phyloP scores from a whole-genome alignment of 2,888 invertebrate species.

The Aricia artaxerxes region DNA sequence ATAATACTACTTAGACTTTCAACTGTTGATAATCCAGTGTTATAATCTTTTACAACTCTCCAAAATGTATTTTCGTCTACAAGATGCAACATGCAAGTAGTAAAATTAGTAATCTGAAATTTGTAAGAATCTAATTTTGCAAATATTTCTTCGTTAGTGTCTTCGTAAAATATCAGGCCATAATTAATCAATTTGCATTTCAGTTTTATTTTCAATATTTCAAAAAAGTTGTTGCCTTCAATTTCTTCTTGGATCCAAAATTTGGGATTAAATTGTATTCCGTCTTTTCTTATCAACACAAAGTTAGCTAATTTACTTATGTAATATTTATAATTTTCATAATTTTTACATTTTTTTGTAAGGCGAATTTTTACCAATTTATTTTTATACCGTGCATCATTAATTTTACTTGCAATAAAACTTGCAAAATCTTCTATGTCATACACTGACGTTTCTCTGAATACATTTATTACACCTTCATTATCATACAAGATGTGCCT shows the following conservation, averaged over 20 bases:
- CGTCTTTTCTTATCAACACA: conserved; percentile 14
- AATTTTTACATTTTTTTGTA: background rate
- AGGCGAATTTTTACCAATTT: conserved; percentile 1
- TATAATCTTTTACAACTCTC: background rate
- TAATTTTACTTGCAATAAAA: conserved; percentile 15
- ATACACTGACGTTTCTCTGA: background rate
- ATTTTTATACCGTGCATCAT: background rate
- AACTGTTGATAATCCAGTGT: background rate
- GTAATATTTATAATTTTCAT: background rate
- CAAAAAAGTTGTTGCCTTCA: background rate
- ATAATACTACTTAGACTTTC: background rate
- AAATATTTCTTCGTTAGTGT: background rate
- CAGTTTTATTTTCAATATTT: conserved; percentile 3
- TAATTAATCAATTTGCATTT: background rate
- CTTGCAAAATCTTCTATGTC: background rate
- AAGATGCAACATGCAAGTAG: conserved; percentile 7
- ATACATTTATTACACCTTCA: background rate
- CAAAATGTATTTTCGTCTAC: conserved; percentile 15
- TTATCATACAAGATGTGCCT: background rate
- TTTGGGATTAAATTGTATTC: conserved; percentile 19
- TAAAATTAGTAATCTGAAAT: conserved; percentile 25
- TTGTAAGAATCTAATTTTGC: background rate
- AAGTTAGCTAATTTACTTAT: conserved; percentile 10
- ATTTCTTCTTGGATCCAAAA: conserved; percentile 12
- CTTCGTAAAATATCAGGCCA: background rate